Base-by-base conservation (phyloP, 2,888 invertebrate species). In the Stenodera caucasica region DNA sequence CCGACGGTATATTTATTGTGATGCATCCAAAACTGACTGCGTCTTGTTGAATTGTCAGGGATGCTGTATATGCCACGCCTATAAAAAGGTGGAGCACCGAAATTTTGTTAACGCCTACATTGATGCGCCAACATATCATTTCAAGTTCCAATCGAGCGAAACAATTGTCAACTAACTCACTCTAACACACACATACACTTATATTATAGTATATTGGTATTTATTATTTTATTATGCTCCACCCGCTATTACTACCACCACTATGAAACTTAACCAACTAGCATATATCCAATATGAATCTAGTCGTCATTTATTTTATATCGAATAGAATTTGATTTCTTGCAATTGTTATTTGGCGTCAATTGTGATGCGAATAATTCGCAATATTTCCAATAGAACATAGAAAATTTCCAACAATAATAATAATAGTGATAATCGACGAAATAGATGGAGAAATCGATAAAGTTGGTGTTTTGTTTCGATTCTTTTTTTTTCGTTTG, bases 51-150 rank as follows among this genome's bases (percentile, higher is more conserved):
- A 40, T 40, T 71, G 71, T 69, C 75, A 74, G 76, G 79, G 79
- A 80, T 79, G 79, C 79, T 79, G 80, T 67, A 61, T 55, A 72
- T 58, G 74, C 75, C 67, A 69, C 78, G 67, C 76, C 76, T 40
- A 40, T 11, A 40, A 62, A 50, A 49, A 61, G 65, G 70, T 68
- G 66, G 70, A 68, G 65, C 64, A 67, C 60, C 62, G 63, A 66
- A 66, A 65, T 55, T 63, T 63, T 66, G 58, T 64, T 67, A 67
- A 74, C 76, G 70, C 76, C 77, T 65, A 51, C 67, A 40, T 53
- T 60, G 59, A 57, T 65, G 66, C 70, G 64, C 55, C 64, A 57
- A 64, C 45, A 53, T 63, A 53, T 63, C 58, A 56, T 26, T 50
- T 21, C 61, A 60, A 66, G 68, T 40, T 65, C 75, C 74, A 75